Evolutionary conservation across 2,797 vertebrate species (phyloP).

Genomic region (Sorex maritimensis): DNA sequence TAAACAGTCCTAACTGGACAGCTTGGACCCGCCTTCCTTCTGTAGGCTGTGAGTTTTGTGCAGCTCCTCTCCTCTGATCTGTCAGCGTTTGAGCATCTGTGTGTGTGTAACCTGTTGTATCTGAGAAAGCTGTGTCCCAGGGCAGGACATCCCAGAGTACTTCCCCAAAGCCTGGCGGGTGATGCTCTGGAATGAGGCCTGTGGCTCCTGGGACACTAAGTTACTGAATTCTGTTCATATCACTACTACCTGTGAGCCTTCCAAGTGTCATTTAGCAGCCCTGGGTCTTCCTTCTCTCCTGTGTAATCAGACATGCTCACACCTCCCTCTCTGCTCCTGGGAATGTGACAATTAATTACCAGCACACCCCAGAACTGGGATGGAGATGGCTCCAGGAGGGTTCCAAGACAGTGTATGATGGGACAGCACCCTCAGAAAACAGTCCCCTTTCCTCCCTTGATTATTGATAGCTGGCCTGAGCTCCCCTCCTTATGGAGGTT

Average conservation of each 20-base stretch:
- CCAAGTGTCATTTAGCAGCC: conserved; percentile 29
- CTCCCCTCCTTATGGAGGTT: not conserved
- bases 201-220: not conserved
- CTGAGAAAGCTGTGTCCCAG: not conserved
- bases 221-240: conserved; percentile 21
- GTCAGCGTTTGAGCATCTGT: not conserved
- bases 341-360: conserved; percentile 73
- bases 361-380: conserved; percentile 8
- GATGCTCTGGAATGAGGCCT: not conserved
- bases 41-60: not conserved
- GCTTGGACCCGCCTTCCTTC: not conserved
- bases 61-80: not conserved
- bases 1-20: not conserved
- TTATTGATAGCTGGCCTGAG: conserved; percentile 20
- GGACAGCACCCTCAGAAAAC: not conserved
- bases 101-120: not conserved
- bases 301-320: conserved; percentile 51
- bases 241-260: conserved; percentile 8
- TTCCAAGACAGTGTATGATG: not conserved
- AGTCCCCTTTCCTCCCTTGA: not conserved
- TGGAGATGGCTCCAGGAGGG: conserved; percentile 29
- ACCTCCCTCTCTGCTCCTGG: conserved; percentile 43
- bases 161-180: not conserved
- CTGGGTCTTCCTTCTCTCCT: conserved; percentile 58
- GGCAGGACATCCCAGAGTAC: not conserved